phyloP scores from a whole-genome alignment of 2,113 vertebrate genomes.

The Pterocles gutturalis region DNA sequence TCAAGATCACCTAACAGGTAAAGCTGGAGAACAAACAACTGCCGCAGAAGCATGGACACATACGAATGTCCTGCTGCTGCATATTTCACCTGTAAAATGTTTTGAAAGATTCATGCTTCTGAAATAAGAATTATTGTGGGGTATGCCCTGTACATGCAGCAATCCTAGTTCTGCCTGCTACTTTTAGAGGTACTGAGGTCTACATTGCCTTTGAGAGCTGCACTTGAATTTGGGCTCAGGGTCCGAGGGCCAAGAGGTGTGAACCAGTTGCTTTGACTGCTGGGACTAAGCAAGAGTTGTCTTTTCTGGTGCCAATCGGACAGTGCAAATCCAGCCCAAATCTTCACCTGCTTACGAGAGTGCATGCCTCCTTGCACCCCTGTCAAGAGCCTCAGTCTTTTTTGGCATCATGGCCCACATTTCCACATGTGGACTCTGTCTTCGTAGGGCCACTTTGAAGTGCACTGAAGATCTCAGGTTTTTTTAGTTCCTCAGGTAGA shows the following conservation, averaged over 20 bases:
- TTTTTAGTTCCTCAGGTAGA: background rate
- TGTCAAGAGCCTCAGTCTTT: background rate
- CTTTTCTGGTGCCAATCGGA: background rate
- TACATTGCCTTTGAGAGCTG: background rate
- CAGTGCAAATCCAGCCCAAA: background rate
- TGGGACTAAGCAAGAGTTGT: background rate
- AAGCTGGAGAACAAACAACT: background rate
- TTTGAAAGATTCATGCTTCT: background rate
- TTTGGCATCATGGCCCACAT: background rate
- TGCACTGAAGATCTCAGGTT: background rate
- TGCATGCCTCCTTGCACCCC: fast-evolving
- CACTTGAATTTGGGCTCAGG: background rate
- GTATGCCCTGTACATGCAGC: background rate
- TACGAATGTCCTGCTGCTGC: background rate
- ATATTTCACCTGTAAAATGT: background rate
- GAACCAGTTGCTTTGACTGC: background rate
- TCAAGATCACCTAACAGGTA: background rate
- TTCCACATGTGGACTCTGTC: background rate
- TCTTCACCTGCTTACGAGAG: background rate
- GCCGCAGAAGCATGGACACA: background rate
- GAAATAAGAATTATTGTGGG: background rate
- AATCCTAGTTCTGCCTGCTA: background rate
- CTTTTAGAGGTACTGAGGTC: background rate
- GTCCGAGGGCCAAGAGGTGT: background rate
- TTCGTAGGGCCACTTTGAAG: background rate